Base-by-base conservation (phyloP, 2,888 invertebrate genomes). In the Campaea margaritaria region DNA sequence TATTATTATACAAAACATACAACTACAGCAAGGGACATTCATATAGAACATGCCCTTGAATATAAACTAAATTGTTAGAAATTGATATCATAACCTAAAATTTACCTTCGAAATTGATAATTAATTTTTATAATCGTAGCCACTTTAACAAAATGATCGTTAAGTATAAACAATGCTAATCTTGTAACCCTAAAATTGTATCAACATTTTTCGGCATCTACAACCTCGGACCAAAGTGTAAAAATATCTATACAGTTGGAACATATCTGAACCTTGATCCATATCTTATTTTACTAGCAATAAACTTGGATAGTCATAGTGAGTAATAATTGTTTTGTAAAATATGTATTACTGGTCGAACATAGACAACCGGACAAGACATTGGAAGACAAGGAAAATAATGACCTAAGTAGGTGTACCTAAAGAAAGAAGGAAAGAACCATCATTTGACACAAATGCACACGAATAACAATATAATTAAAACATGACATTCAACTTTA, bases 211-310 rank as follows among this genome's bases (percentile, higher is more conserved):
- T 62, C 57, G 34, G 57, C 46, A 58, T 63, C 54, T 64, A 58
- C 45, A 61, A 60, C 48, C 82, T 87, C 71, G 90, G 90, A 90
- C 90, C 90, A 90, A 91, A 81, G 79, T 67, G 70, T 75, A 76
- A 75, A 81, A 76, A 81, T 81, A 80, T 80, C 76, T 82, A 80
- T 58, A 76, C 82, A 81, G 83, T 82, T 83, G 68, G 67, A 80
- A 84, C 90, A 91, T 91, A 91, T 91, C 90, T 89, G 81, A 79
- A 82, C 74, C 74, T 72, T 71, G 72, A 77, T 79, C 81, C 88
- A 90, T 89, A 89, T 90, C 89, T 86, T 75, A 78, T 66, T 78
- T 81, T 77, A 74, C 64, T 89, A 89, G 88, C 88, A 88, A 89
- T 90, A 89, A 86, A 77, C 65, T 70, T 64, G 59, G 38, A 59